phyloP scores from a whole-genome alignment of 2,797 vertebrate species.

The Cichlasoma orientale region DNA sequence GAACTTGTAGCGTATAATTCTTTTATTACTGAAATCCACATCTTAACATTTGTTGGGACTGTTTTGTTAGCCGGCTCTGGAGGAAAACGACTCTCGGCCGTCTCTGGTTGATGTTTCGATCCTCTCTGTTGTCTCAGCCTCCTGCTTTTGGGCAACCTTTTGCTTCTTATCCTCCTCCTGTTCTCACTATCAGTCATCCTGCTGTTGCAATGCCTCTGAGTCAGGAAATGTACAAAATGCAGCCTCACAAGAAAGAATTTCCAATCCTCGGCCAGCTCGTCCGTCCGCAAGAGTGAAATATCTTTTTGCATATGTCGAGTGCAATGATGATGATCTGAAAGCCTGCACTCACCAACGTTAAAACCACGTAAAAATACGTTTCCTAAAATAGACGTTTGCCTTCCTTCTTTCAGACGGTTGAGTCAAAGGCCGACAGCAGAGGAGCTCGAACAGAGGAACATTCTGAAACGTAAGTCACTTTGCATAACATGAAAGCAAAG shows the following conservation, averaged over 20 bases:
- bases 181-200: not conserved
- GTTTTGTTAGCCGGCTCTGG: not conserved
- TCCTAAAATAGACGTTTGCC: constrained; percentile 16
- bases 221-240: constrained; percentile 14
- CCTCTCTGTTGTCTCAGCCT: not conserved
- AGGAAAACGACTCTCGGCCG: not conserved
- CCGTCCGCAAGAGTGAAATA: not conserved
- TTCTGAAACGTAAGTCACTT: constrained; percentile 93
- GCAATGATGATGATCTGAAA: not conserved
- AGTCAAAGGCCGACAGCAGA: constrained; percentile 96
- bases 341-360: not conserved
- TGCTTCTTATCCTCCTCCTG: not conserved
- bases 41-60: not conserved
- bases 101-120: not conserved
- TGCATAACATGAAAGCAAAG: not conserved
- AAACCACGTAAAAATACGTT: not conserved
- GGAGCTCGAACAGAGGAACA: constrained; percentile 97
- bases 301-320: not conserved
- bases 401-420: constrained; percentile 88
- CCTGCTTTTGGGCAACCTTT: not conserved
- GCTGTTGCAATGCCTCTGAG: not conserved
- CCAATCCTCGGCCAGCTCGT: not conserved
- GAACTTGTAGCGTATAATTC: not conserved
- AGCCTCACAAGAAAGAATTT: not conserved
- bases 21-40: not conserved